A percentile compares a stretch with the other conserved stretches of the same genome.
These are phyloP conservation scores for Chiridota heheva DNA, from an alignment of 35 echinoderm and acorn worm species.

Conservation along the genomic window DNA sequence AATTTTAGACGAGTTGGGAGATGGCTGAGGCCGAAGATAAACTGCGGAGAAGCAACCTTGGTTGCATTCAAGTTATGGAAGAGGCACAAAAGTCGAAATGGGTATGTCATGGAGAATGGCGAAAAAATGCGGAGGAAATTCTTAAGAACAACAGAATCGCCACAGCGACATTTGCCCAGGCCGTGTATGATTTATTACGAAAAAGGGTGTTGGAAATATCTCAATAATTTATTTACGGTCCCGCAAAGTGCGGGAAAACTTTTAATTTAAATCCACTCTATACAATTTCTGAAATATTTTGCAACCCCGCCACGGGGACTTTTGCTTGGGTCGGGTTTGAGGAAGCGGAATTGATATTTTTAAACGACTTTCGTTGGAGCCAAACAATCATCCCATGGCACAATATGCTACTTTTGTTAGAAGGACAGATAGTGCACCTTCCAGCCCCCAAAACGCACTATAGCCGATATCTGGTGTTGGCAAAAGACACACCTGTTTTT, in stretches of 20 bases:
- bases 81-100: background rate
- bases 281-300: background rate
- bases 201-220: background rate
- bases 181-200: background rate
- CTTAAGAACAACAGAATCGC: background rate
- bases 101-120: background rate
- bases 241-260: conserved; percentile 1
- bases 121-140: background rate
- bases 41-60: background rate
- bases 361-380: background rate
- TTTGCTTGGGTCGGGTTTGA: conserved; percentile 10
- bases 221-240: background rate
- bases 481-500: background rate
- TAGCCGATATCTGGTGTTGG: background rate
- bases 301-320: background rate
- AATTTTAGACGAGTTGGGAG: background rate
- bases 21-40: background rate
- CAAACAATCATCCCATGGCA: background rate
- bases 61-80: background rate
- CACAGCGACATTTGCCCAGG: background rate
- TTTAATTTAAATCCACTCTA: background rate
- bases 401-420: background rate
- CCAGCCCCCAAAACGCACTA: conserved; percentile 13
- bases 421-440: conserved; percentile 1
- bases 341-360: background rate